These are phyloP conservation scores for Mystacides longicornis DNA, from an alignment of 2,888 invertebrate species.

Conservation along the genomic window DNA sequence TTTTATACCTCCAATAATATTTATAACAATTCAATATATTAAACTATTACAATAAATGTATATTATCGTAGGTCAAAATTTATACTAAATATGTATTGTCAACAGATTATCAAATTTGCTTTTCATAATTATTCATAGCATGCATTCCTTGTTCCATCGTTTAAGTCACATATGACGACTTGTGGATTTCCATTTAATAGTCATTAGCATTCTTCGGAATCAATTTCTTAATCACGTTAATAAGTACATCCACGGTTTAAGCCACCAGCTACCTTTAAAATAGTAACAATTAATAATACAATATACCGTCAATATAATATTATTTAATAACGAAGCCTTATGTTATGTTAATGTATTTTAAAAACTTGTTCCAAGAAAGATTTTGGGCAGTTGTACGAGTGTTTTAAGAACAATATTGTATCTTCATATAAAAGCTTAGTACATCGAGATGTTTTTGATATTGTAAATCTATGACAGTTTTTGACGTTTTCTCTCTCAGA, in stretches of 20 bases:
- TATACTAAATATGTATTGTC: slow-evolving; percentile 22
- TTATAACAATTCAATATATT: slow-evolving; percentile 17
- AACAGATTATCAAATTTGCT: slow-evolving; percentile 15
- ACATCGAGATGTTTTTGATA: background rate
- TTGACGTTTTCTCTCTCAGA: background rate
- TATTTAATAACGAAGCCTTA: background rate
- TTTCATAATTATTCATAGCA: slow-evolving; percentile 18
- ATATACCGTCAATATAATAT: too few relatives aligned
- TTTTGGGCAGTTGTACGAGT: background rate
- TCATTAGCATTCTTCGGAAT: background rate
- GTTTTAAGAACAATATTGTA: background rate
- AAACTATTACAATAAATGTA: background rate
- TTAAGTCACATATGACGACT: background rate
- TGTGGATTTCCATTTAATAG: background rate
- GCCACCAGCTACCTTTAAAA: background rate
- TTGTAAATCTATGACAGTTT: background rate
- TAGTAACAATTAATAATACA: too few relatives aligned
- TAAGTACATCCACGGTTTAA: background rate
- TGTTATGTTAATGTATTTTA: background rate
- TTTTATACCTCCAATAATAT: too few relatives aligned
- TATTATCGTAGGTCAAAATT: slow-evolving; percentile 6
- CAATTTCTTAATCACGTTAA: background rate
- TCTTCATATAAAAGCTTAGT: background rate
- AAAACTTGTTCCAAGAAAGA: background rate
- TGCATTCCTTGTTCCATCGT: background rate